Evolutionary conservation across 1,140 invertebrate genomes (phyloP), one percentile per base, ranked within the genome.

Genomic region (Drosophila paulistorum): DNA sequence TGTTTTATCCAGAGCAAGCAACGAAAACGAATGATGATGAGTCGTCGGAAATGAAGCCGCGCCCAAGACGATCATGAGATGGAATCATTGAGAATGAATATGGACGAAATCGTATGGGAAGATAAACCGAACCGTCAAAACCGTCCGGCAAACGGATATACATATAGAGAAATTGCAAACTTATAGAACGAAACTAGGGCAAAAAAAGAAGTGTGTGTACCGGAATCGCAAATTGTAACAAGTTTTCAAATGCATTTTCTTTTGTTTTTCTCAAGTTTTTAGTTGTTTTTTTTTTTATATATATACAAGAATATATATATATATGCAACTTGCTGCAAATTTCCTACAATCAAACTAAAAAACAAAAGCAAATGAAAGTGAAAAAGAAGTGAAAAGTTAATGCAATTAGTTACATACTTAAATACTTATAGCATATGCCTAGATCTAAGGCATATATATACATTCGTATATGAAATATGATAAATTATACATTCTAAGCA

Each of bases 291-390:
- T 33, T 65, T 7, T 60, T n/a, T 39, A 42, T 35, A 42, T 41
- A 57, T 54, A 39, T 33, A 48, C 45, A 35, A 33, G 20, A 48
- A 20, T 26, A 69, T 33, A 67, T 23, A 59, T 39, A 55, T 20
- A 79, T 37, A 65, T 65, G 75, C 82, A 71, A 68, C 55, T 55
- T 41, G 71, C 62, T 76, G 82, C 75, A 66, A 77, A 69, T 74
- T 87, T 87, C 83, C 83, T 87, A 87, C 65, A 86, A 74, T 70
- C 72, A 74, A 51, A 82, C 74, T 77, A 80, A 30, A 58, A 35
- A 26, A 39, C 33, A 65, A 75, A 67, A 68, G 2, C 17, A 51
- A 51, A 23, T 39, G 23, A 4, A 26, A 23, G 20, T 23, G 20
- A 51, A 51, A 3, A 39, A 13, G 37, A 39, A 39, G 37, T 11